Base-by-base conservation (phyloP, 2,888 invertebrate species). In the Caenorhabditis doughertyi region DNA sequence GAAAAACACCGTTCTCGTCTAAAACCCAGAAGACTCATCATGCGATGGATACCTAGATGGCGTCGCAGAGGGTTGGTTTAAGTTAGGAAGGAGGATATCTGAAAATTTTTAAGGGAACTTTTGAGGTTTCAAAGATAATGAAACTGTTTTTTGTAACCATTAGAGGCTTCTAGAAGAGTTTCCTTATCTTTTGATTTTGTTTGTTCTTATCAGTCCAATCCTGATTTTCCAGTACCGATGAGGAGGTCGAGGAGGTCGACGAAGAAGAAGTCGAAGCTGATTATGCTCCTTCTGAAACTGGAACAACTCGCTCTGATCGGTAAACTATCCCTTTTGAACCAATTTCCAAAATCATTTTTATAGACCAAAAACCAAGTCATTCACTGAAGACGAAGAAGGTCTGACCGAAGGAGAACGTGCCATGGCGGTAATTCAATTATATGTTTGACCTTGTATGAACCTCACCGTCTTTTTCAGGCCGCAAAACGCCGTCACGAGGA, bases 401-500 rank as follows among this genome's bases (percentile, higher is more conserved):
- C 70, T 89, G 55, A 89, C 88, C 18, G 90, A 90, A 68, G 89
- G 87, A 74, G 89, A 88, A 55, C 85, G 85, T 27, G 89, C 89
- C 44, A 89, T 89, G 89, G 76, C 82, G 72, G 86, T 87, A 73
- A 67, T 21, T 58, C 16, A 16, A 42, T 58, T 21, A 44, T 21
- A 11, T 3, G 16, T 9, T 9, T 42, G 60, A 42, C 60, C 60
- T 60, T 60, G 39, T 4, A 8, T 13, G 29, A 29, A 7, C n/a
- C 27, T 18, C 16, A 32, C 21, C 25, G 8, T 16, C 21, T 39
- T 58, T 79, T 87, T 27, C 60, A 88, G 90, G 88, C 89, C 3
- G 89, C 90, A 35, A 91, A 91, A 79, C 87, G 87, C 64, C 89
- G 90, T 35, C 89, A 90, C 53, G 91, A 92, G 23, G 91, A 92